Evolutionary conservation across 2,888 invertebrate genomes (phyloP), one percentile per base, ranked within the genome.

Genomic region (Pterostichus madidus): DNA sequence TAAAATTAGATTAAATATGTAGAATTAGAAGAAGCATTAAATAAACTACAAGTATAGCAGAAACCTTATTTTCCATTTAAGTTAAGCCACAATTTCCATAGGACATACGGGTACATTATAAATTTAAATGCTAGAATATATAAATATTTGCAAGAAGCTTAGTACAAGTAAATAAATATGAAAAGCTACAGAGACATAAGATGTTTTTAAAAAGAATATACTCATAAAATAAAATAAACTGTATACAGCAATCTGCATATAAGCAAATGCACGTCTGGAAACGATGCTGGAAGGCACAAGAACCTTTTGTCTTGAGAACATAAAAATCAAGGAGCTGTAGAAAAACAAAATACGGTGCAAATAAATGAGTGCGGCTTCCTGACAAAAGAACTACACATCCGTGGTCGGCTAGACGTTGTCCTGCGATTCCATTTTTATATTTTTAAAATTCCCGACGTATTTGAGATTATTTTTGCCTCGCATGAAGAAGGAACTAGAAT

Each of bases 331-430:
- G 56, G 17, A 13, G 17, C 17, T 56, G 2, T 56, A 13, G 68
- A 71, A 64, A 64, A 71, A 71, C 68, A 71, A 71, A 71, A 39
- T 15, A 71, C 44, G 39, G 44, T 39, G n/a, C 68, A 56, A 56
- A 56, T 56, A 56, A 56, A 56, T 56, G 56, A 56, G 56, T 56
- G 17, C 7, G 44, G 68, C 15, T 71, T 71, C 68, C 68, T 71
- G 68, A 44, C 68, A 71, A 71, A 71, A 39, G 44, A 71, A 71
- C 46, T 44, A 13, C 15, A 71, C 68, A 17, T 13, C 64, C 32
- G 31, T 32, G 31, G 31, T 24, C 17, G 44, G 13, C 39, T 15
- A 13, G 68, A 71, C 68, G 68, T 11, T 5, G 39, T 39, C n/a
- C 52, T 52, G n/a, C 52, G 5, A 5, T 52, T 52, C 52, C n/a